Base-by-base conservation (phyloP, 2,797 vertebrate genomes). In the Denticeps clupeoides region DNA sequence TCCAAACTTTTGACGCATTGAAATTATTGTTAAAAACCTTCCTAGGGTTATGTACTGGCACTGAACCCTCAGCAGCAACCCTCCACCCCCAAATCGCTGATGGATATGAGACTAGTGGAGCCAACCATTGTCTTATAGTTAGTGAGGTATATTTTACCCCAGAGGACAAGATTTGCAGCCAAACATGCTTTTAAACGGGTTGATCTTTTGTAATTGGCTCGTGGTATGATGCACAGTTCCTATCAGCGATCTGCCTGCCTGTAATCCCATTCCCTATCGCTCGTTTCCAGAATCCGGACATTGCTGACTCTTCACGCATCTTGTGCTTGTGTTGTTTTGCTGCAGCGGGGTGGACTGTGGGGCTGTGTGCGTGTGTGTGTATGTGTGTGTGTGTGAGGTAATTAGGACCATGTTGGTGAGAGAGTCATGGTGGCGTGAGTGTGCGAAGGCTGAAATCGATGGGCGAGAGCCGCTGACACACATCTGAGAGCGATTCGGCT, bases 401-500 rank as follows among this genome's bases (percentile, higher is more conserved):
- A 28, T 11, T 56, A 51, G 53, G 46, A 7, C 47, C 47, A 49
- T 47, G 43, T 49, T 53, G 42, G 44, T 48, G 33, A 22, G 53
- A 47, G 33, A 64, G 37, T 33, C 33, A 49, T 18, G 11, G 27
- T 27, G 12, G 13, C 9, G 41, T n/a, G 18, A 61, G 56, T 55
- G 47, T 58, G 47, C 59, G 58, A 54, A 50, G 55, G 44, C 45
- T 63, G 56, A 54, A 51, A 32, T n/a, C 52, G 53, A 54, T 52
- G 47, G 47, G 53, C 9, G 12, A 56, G 48, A 51, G 28, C 58
- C 50, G 38, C 51, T 31, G 37, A 46, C 47, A 38, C 51, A 55
- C 57, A 63, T 63, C 51, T 60, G 58, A 58, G 58, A 60, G 49
- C 51, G 54, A 62, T 67, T 50, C 51, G 16, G 18, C 10, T 19